Conservation (phyloP, 2,888 invertebrate species). For the Callinectes sapidus region DNA sequence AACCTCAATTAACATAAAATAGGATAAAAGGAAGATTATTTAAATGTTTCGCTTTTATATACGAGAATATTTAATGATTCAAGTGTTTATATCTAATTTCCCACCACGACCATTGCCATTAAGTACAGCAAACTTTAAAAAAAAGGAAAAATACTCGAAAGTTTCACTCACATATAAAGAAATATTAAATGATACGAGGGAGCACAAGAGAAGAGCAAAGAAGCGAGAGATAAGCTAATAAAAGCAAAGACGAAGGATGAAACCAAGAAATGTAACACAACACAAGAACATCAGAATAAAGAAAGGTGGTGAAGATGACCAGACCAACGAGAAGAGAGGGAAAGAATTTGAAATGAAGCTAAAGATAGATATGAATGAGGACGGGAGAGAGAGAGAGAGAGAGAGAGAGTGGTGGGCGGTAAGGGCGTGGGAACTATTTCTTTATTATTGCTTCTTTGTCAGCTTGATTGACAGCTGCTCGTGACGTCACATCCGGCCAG, state of each 20-base stretch:
- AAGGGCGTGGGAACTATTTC: conserved; percentile 15
- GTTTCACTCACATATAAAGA: too few relatives aligned
- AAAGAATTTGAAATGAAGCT: neutral
- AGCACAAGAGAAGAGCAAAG: neutral
- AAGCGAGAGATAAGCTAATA: neutral
- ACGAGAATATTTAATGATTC: too few relatives aligned
- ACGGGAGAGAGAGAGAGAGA: conserved; percentile 26
- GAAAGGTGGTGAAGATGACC: neutral
- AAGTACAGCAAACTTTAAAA: too few relatives aligned
- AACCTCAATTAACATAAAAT: neutral
- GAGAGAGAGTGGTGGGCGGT: neutral
- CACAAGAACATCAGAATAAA: neutral
- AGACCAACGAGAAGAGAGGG: neutral
- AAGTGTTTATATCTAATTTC: too few relatives aligned
- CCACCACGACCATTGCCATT: too few relatives aligned
- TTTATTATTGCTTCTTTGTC: conserved; percentile 1
- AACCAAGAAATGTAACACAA: neutral
- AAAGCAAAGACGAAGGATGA: neutral
- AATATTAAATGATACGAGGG: too few relatives aligned
- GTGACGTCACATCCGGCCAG: conserved; percentile 12
- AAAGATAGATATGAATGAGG: neutral
- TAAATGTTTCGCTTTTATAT: too few relatives aligned
- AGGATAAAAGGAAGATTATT: too few relatives aligned
- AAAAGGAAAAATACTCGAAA: too few relatives aligned
- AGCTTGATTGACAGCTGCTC: neutral